Evolutionary conservation across 2,797 vertebrate species (phyloP).

Genomic region (Anguilla anguilla): DNA sequence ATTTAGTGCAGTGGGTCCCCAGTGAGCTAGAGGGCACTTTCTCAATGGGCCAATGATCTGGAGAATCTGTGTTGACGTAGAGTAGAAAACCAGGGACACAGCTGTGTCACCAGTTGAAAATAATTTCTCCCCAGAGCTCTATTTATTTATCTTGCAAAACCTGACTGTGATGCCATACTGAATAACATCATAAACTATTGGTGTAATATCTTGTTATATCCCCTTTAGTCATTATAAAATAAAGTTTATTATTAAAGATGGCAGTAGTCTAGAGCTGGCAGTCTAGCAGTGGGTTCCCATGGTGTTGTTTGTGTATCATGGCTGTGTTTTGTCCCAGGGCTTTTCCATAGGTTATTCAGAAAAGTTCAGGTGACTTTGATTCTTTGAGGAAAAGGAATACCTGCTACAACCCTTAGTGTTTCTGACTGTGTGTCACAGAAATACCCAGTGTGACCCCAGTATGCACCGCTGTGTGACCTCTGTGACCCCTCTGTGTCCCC

Average conservation of each 20-base stretch:
- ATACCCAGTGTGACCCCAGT: not conserved
- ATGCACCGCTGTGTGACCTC: not conserved
- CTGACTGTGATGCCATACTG: not conserved
- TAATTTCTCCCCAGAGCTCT: not conserved
- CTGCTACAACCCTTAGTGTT: not conserved
- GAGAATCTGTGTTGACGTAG: not conserved
- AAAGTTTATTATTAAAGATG: too few species aligned
- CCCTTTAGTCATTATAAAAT: not conserved
- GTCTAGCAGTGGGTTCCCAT: not conserved
- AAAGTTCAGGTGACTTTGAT: not conserved
- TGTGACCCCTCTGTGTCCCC: not conserved
- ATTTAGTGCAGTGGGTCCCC: not conserved
- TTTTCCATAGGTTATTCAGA: not conserved
- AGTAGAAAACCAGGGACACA: not conserved
- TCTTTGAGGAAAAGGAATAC: not conserved
- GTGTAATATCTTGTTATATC: not conserved
- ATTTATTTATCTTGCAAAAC: not conserved
- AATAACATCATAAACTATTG: not conserved
- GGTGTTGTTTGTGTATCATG: not conserved
- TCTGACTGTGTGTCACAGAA: conserved; percentile 4
- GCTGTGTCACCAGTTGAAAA: not conserved
- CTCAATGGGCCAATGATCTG: not conserved
- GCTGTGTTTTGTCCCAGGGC: not conserved
- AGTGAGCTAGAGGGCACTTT: not conserved
- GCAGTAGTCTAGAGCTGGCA: not conserved